Percentiles rank a stretch among this genome's conserved stretches.
Evolutionary conservation across 2,113 vertebrate species (phyloP).

Genomic region (Crotalus horridus): DNA sequence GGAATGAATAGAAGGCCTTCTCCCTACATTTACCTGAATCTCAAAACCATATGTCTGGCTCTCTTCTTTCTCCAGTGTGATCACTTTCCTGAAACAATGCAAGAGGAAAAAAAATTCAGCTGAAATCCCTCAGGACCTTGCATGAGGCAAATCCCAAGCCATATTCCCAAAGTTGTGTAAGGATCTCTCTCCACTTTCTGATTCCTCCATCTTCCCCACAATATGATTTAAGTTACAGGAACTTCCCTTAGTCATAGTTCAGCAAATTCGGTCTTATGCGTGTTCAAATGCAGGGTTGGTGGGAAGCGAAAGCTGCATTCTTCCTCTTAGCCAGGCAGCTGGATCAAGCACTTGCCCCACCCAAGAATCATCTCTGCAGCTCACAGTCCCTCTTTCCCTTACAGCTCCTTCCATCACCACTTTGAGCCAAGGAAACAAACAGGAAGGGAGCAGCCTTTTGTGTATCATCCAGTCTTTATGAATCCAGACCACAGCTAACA

Average conservation of each 20-base stretch:
- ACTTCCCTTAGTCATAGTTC: neutral
- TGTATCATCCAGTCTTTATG: neutral
- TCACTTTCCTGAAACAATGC: conserved; percentile 74
- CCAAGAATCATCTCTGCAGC: neutral
- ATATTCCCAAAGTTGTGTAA: neutral
- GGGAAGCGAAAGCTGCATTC: neutral
- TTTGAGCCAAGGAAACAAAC: neutral
- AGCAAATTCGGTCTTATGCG: neutral
- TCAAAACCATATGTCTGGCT: conserved; percentile 92
- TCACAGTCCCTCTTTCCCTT: neutral
- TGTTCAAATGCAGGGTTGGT: neutral
- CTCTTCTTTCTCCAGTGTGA: conserved; percentile 84
- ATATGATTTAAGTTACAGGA: neutral
- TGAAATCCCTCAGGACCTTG: neutral
- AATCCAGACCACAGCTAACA: neutral
- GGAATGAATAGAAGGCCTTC: too few relatives aligned
- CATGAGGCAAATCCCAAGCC: neutral
- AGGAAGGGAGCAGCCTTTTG: accelerated
- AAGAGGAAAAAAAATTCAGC: neutral
- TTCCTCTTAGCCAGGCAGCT: neutral
- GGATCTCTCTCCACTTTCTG: too few relatives aligned
- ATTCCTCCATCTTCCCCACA: neutral
- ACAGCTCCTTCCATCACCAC: neutral
- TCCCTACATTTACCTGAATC: conserved; percentile 81
- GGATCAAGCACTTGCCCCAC: neutral